These are phyloP conservation scores for Eufriesea mexicana DNA, from an alignment of 1,140 invertebrate species.

Conservation along the genomic window DNA sequence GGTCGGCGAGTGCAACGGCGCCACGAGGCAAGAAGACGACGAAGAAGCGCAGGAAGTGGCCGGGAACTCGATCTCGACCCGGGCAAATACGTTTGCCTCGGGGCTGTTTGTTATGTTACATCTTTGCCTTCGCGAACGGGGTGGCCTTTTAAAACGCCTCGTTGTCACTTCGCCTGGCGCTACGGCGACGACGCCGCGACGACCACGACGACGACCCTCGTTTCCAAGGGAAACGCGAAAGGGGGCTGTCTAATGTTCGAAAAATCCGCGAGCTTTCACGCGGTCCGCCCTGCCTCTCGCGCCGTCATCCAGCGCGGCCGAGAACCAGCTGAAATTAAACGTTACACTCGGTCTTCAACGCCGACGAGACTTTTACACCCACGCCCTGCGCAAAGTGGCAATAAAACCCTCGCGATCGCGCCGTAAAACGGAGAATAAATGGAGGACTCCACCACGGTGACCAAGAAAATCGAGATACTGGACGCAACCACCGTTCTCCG, in stretches of 20 bases:
- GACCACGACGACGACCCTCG: neutral
- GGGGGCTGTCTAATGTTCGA: slow-evolving; percentile 33
- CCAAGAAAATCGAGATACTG: neutral
- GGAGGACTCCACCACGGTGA: neutral
- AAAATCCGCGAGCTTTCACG: slow-evolving; percentile 35
- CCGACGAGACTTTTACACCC: neutral
- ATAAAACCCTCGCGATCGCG: slow-evolving; percentile 6
- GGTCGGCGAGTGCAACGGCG: slow-evolving; percentile 69
- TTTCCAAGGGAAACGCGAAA: slow-evolving; percentile 29
- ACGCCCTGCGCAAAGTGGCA: neutral
- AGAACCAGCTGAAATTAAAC: slow-evolving; percentile 22
- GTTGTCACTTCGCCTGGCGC: slow-evolving; percentile 52
- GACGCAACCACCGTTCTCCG: neutral
- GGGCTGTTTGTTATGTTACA: slow-evolving; percentile 70
- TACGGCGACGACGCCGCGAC: neutral
- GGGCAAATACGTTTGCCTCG: slow-evolving; percentile 65
- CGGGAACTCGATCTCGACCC: slow-evolving; percentile 73
- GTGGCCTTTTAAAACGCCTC: slow-evolving; percentile 69
- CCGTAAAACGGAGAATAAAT: neutral
- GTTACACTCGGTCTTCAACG: slow-evolving; percentile 5
- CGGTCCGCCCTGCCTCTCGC: neutral
- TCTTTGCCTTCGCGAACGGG: slow-evolving; percentile 63
- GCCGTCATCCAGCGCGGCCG: neutral
- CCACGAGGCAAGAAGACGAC: slow-evolving; percentile 64
- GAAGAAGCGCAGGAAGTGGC: slow-evolving; percentile 69